Evolutionary conservation across 2,888 invertebrate genomes (phyloP), one percentile per base, ranked within the genome.

Genomic region (Leucophora obtusa): DNA sequence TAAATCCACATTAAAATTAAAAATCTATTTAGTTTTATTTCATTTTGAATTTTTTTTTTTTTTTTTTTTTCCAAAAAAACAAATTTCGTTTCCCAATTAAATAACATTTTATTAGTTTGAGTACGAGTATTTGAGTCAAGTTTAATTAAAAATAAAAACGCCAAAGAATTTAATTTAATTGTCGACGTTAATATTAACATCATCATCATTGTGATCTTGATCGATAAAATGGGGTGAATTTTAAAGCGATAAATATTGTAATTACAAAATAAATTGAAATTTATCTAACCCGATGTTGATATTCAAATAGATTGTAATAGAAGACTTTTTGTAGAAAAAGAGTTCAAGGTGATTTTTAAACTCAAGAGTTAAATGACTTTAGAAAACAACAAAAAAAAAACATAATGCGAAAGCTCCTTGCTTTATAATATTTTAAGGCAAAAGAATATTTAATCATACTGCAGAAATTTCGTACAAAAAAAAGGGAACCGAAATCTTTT

Each of bases 121-220:
- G 11, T 38, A 38, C 11, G n/a, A n/a, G 2, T 14, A 38, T 14
- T 38, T 58, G 51, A 38, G 28, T 58, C 17, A 24, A 56, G 38
- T 18, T 62, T 69, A 75, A 75, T 75, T 75, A 63, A 69, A 15
- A 35, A 62, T 15, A 47, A 47, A 75, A 47, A 75, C 62, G 56
- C 69, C 24, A 38, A 69, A 63, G 51, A 50, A 75, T 75, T 62
- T 50, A 35, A 50, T 10, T 15, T 50, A 62, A 62, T 76, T 63
- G 62, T 69, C 24, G 7, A 14, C n/a, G 5, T 47, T 4, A 47
- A n/a, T 6, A 47, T n/a, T 14, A 14, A 11, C 43, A 47, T 2
- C 43, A 47, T 5, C 43, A 47, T 47, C 43, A 47, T 47, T n/a
- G n/a, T n/a, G 43, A 47, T 47, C 43, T 47, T 47, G 43, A 47